Evolutionary conservation across 2,888 invertebrate species (phyloP).

Genomic region (Uloborus plumipes): DNA sequence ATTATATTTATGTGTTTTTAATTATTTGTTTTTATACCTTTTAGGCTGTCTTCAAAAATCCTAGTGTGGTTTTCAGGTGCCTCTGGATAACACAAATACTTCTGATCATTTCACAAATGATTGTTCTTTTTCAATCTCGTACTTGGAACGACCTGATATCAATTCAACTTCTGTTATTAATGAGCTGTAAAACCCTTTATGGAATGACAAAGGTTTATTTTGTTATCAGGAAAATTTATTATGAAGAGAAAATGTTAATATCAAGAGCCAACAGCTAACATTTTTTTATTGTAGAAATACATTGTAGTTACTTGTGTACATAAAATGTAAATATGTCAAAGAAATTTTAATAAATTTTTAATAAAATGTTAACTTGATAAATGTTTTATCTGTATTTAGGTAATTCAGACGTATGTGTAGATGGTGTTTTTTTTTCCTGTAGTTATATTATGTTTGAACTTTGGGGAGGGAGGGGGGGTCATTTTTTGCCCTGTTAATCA

Average conservation of each 20-base stretch:
- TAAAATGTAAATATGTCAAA: background rate
- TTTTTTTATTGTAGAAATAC: background rate
- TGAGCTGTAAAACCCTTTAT: constrained; percentile 92
- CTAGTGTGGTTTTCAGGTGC: constrained; percentile 82
- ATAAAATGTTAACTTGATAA: no score
- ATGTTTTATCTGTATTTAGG: no score
- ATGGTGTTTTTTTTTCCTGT: no score
- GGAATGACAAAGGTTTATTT: constrained; percentile 76
- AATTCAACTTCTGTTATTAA: constrained; percentile 85
- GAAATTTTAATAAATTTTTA: constrained; percentile 4
- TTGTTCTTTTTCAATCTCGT: constrained; percentile 82
- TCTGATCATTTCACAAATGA: constrained; percentile 81
- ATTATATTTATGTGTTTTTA: no score
- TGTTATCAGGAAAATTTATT: constrained; percentile 57
- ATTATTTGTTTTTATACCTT: constrained; percentile 69
- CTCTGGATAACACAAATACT: constrained; percentile 77
- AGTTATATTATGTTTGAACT: no score
- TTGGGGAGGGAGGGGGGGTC: no score
- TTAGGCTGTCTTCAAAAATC: constrained; percentile 89
- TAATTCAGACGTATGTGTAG: no score
- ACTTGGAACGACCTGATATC: constrained; percentile 95
- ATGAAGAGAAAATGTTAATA: constrained; percentile 55
- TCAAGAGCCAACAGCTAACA: constrained; percentile 37
- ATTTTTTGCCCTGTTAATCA: no score
- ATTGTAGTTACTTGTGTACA: background rate